Evolutionary conservation across 2,113 vertebrate species (phyloP).

Genomic region (Crypturellus undulatus): DNA sequence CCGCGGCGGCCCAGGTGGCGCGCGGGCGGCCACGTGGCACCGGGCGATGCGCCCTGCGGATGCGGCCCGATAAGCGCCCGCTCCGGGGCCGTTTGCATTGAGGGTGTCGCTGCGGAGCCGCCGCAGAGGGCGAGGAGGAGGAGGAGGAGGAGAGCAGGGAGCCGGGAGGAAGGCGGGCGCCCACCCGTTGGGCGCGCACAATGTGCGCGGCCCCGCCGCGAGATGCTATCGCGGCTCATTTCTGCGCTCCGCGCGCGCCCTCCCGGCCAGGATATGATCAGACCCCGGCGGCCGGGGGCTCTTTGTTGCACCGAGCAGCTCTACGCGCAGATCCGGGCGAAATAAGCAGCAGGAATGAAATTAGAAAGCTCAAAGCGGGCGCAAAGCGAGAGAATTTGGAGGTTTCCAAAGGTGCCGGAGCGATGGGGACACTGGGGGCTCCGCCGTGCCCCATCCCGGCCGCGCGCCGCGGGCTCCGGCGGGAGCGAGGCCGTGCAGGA

Average conservation of each 20-base stretch:
- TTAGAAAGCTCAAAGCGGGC: not conserved
- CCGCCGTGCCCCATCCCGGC: not conserved
- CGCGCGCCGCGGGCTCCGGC: not conserved
- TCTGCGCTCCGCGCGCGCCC: conserved; percentile 5
- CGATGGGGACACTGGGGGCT: not conserved
- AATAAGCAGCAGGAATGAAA: not conserved
- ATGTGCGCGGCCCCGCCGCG: not conserved
- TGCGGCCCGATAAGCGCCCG: not conserved
- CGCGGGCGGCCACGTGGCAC: not conserved
- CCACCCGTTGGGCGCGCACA: not conserved
- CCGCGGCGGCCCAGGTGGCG: conserved; percentile 22
- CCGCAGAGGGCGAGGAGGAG: not conserved
- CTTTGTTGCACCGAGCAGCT: conserved; percentile 55
- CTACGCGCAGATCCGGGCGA: conserved; percentile 1
- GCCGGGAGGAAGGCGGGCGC: not conserved
- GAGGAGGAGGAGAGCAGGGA: not conserved
- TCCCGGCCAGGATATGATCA: conserved; percentile 66
- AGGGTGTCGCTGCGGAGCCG: not conserved
- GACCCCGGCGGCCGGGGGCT: not conserved
- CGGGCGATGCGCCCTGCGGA: not conserved
- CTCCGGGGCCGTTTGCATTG: not conserved
- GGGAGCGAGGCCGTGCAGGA: conserved; percentile 1
- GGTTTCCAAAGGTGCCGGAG: accelerated
- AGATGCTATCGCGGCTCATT: conserved; percentile 55
- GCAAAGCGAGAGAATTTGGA: not conserved